Conservation (phyloP, 2,113 vertebrate species). For the Sander lucioperca region DNA sequence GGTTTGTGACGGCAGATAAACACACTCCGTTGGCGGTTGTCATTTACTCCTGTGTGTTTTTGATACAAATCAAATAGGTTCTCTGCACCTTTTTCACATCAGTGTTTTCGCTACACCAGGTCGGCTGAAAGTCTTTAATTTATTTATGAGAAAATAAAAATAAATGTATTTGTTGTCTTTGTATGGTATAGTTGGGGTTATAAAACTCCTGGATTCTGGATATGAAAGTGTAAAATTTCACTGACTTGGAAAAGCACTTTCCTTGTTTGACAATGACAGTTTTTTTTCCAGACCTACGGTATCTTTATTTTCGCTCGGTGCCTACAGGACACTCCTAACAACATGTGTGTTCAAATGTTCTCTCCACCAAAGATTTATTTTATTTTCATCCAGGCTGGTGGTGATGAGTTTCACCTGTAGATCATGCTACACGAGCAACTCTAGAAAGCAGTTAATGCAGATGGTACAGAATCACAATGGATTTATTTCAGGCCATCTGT, state of each 20-base stretch:
- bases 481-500: neutral
- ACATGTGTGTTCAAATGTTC: neutral
- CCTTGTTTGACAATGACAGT: neutral
- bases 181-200: neutral
- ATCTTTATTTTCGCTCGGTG: no score
- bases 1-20: conserved; percentile 78
- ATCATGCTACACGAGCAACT: no score
- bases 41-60: neutral
- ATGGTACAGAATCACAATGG: neutral
- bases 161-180: neutral
- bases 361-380: conserved; percentile 21
- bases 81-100: conserved; percentile 18
- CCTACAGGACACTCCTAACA: neutral
- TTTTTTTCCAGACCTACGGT: neutral
- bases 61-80: neutral
- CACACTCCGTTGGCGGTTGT: rapidly evolving
- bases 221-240: neutral
- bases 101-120: neutral
- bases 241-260: neutral
- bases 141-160: conserved; percentile 5
- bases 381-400: neutral
- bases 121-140: neutral
- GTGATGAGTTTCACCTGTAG: no score
- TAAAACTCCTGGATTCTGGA: neutral
- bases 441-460: no score